phyloP scores from a whole-genome alignment of 2,113 vertebrate species.

The rat (Rattus norvegicus) region DNA sequence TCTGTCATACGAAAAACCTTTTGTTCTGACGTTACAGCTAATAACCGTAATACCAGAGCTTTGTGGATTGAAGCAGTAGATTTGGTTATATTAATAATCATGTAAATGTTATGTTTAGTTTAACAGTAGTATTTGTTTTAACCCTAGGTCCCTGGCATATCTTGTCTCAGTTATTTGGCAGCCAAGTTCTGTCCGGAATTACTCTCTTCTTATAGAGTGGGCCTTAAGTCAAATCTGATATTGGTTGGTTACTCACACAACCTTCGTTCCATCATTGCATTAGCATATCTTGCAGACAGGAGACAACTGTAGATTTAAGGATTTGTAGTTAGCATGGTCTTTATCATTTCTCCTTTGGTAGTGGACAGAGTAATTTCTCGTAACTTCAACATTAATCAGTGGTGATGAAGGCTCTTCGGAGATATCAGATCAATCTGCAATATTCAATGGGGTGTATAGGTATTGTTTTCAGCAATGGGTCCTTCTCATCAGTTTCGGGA shows the following conservation, averaged over 20 bases:
- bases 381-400: neutral
- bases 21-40: neutral
- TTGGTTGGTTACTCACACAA: neutral
- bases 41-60: neutral
- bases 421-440: neutral
- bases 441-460: neutral
- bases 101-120: neutral
- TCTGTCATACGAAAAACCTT: neutral
- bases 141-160: no score
- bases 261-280: neutral
- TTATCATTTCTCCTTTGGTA: neutral
- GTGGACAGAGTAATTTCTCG: neutral
- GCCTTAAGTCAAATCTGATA: neutral
- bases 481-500: neutral
- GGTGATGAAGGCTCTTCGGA: neutral
- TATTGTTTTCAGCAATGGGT: neutral
- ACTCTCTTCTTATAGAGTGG: neutral
- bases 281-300: neutral
- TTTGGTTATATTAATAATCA: neutral
- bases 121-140: neutral
- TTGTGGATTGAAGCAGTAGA: neutral
- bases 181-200: neutral
- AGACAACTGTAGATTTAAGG: neutral
- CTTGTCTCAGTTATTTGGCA: neutral
- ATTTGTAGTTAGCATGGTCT: neutral